Evolutionary conservation across 2,888 invertebrate genomes (phyloP).

Genomic region (Lasioglossum calceatum): DNA sequence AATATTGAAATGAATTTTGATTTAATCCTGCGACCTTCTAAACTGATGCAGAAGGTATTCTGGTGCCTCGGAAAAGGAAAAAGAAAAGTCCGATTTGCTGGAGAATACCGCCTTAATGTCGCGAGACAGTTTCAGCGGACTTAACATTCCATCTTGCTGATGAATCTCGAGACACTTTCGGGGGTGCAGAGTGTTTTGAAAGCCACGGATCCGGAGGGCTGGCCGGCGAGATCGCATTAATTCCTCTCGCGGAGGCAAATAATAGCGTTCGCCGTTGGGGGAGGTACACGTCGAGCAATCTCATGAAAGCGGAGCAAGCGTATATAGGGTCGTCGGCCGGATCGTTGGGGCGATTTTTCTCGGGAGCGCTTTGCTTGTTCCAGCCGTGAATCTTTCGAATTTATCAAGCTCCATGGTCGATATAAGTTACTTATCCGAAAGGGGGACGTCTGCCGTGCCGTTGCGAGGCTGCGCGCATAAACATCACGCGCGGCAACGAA

Average conservation of each 20-base stretch:
- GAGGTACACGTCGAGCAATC: conserved; percentile 13
- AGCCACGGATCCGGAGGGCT: not conserved
- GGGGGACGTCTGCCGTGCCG: not conserved
- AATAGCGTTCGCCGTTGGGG: not conserved
- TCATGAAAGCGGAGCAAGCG: conserved; percentile 23
- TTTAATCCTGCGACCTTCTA: too few species aligned
- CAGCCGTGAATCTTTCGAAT: conserved; percentile 34
- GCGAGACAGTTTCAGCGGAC: not conserved
- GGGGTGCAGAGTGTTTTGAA: not conserved
- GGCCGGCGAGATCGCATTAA: conserved; percentile 5
- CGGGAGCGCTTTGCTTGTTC: conserved; percentile 7
- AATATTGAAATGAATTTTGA: too few species aligned
- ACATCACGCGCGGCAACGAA: not conserved
- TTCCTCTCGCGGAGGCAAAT: conserved; percentile 7
- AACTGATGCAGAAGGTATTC: too few species aligned
- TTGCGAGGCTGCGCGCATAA: conserved; percentile 16
- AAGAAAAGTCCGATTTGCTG: too few species aligned
- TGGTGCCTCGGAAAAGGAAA: too few species aligned
- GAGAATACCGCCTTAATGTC: not conserved
- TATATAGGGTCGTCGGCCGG: not conserved
- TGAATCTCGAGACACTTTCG: not conserved
- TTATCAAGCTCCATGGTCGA: conserved; percentile 36
- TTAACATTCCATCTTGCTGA: conserved; percentile 8
- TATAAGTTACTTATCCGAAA: conserved; percentile 33
- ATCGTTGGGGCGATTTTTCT: conserved; percentile 27